Evolutionary conservation across 35 echinoderm and acorn worm species (phyloP).

Genomic region (Eucidaris tribuloides): DNA sequence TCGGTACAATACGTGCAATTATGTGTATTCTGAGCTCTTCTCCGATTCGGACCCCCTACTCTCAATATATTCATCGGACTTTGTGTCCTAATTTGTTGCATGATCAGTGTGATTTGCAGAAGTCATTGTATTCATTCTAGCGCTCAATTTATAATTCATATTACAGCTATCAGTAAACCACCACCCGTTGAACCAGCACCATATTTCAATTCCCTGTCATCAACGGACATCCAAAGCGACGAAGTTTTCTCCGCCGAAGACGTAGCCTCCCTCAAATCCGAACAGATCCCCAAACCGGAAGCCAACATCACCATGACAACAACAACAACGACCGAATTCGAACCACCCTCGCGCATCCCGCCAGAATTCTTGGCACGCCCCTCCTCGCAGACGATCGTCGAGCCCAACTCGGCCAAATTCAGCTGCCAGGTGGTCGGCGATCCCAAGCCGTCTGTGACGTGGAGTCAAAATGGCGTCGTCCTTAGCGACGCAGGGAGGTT

Average conservation of each 20-base stretch:
- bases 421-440: constrained; percentile 71
- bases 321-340: not conserved
- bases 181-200: not conserved
- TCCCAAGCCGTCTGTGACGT: constrained; percentile 61
- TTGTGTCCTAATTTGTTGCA: too few relatives aligned
- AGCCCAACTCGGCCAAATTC: constrained; percentile 52
- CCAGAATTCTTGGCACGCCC: constrained; percentile 72
- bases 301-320: not conserved
- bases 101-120: too few relatives aligned
- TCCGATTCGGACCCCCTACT: too few relatives aligned
- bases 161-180: too few relatives aligned
- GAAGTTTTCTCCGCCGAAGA: not conserved
- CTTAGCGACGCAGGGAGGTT: constrained; percentile 30
- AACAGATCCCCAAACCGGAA: constrained; percentile 1
- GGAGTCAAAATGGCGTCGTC: constrained; percentile 62
- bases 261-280: not conserved
- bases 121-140: too few relatives aligned
- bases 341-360: constrained; percentile 16
- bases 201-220: not conserved
- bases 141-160: too few relatives aligned
- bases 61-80: too few relatives aligned
- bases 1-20: too few relatives aligned
- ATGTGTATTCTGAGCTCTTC: too few relatives aligned
- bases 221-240: not conserved
- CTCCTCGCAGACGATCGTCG: constrained; percentile 35